Conservation (phyloP, 2,113 vertebrate species). For the Spea bombifrons region DNA sequence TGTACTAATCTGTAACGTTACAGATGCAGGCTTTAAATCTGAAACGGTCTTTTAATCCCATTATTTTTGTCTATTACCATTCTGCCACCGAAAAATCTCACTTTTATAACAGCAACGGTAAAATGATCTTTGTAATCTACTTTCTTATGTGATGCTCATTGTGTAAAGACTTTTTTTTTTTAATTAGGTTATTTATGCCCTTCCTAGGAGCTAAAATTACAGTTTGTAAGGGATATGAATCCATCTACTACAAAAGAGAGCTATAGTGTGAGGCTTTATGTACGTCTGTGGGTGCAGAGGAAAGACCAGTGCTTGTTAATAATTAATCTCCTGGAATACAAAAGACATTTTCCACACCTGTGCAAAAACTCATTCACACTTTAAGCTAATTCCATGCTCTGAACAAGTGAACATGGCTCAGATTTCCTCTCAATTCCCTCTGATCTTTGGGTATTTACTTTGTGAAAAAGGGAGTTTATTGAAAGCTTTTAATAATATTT, state of each 20-base stretch:
- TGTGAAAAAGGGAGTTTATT: not conserved
- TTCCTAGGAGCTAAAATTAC: constrained; percentile 39
- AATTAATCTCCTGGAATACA: constrained; percentile 39
- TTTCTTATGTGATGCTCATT: constrained; percentile 2
- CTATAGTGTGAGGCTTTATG: constrained; percentile 24
- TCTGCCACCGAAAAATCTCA: not conserved
- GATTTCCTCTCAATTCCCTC: not conserved
- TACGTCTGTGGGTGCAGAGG: not conserved
- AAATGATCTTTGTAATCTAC: constrained; percentile 30
- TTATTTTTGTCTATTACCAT: constrained; percentile 21
- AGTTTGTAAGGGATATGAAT: constrained; percentile 32
- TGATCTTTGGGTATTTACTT: constrained; percentile 6
- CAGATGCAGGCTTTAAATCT: not conserved
- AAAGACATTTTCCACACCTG: constrained; percentile 27
- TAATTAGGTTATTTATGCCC: constrained; percentile 26
- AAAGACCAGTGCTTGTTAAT: constrained; percentile 29
- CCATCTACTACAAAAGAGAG: constrained; percentile 23
- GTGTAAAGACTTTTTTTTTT: constrained; percentile 8
- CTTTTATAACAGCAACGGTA: constrained; percentile 19
- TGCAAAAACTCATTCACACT: constrained; percentile 27
- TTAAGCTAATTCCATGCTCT: constrained; percentile 5
- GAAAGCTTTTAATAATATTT: not conserved
- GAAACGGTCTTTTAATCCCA: constrained; percentile 23
- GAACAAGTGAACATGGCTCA: not conserved
- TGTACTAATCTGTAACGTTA: not conserved